Evolutionary conservation across 1,140 invertebrate species (phyloP).

Genomic region (Heliconius melpomene): DNA sequence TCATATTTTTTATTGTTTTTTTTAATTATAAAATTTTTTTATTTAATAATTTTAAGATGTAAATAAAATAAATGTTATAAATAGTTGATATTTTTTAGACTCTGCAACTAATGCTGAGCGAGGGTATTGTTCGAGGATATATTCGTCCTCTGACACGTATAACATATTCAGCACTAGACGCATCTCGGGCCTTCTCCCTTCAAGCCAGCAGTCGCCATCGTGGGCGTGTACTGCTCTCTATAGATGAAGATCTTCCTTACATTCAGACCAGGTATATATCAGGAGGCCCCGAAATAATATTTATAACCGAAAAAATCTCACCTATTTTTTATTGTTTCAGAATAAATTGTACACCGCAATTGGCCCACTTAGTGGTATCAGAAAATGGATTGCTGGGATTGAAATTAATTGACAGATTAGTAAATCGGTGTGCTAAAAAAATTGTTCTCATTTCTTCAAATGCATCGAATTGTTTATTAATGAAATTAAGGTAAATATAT

Average conservation of each 20-base stretch:
- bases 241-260: conserved; percentile 30
- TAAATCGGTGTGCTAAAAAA: conserved; percentile 42
- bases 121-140: conserved; percentile 56
- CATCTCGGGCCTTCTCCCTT: conserved; percentile 46
- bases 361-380: conserved; percentile 41
- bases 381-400: conserved; percentile 44
- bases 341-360: conserved; percentile 38
- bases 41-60: no score
- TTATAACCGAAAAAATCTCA: background rate
- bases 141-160: conserved; percentile 58
- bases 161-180: conserved; percentile 42
- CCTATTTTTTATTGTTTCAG: conserved; percentile 26
- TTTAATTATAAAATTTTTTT: no score
- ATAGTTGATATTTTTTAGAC: background rate
- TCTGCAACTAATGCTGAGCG: conserved; percentile 47
- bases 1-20: no score
- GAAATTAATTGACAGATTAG: conserved; percentile 44
- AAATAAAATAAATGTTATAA: no score
- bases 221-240: conserved; percentile 47
- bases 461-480: conserved; percentile 21
- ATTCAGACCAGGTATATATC: conserved; percentile 35
- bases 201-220: conserved; percentile 48
- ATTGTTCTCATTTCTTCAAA: conserved; percentile 36
- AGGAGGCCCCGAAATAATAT: background rate
- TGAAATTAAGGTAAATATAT: conserved; percentile 32